phyloP scores from a whole-genome alignment of 2,888 invertebrate species.

The Calliopum simillimum region DNA sequence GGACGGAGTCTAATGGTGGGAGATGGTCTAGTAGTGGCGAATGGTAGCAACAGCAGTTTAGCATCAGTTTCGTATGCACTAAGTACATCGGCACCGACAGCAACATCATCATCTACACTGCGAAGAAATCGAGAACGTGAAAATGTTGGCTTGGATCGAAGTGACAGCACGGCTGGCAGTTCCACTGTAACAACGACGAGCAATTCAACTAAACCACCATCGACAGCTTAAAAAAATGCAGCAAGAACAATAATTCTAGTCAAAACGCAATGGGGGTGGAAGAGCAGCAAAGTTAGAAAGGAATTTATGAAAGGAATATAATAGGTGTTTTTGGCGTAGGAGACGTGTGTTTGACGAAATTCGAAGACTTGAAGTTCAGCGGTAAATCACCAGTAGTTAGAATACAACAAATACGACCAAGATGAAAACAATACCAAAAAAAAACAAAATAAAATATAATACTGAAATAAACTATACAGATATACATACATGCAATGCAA shows the following conservation, averaged over 20 bases:
- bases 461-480: too few species aligned
- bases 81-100: slow-evolving; percentile 62
- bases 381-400: too few species aligned
- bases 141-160: slow-evolving; percentile 37
- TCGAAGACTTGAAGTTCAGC: neutral
- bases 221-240: slow-evolving; percentile 55
- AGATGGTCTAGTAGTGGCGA: slow-evolving; percentile 38
- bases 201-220: slow-evolving; percentile 46
- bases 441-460: too few species aligned
- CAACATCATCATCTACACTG: slow-evolving; percentile 58
- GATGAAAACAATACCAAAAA: too few species aligned
- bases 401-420: too few species aligned
- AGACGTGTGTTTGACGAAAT: too few species aligned
- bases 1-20: slow-evolving; percentile 48
- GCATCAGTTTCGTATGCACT: slow-evolving; percentile 48
- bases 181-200: slow-evolving; percentile 20
- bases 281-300: neutral
- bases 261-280: slow-evolving; percentile 5
- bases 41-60: slow-evolving; percentile 41
- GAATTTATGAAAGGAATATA: neutral
- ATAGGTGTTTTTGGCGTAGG: neutral
- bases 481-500: too few species aligned
- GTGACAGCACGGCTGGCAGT: slow-evolving; percentile 35
- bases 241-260: slow-evolving; percentile 19
- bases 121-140: slow-evolving; percentile 47